These are phyloP conservation scores for Drosophila anomalipes DNA, from an alignment of 2,888 invertebrate genomes.

Conservation along the genomic window DNA sequence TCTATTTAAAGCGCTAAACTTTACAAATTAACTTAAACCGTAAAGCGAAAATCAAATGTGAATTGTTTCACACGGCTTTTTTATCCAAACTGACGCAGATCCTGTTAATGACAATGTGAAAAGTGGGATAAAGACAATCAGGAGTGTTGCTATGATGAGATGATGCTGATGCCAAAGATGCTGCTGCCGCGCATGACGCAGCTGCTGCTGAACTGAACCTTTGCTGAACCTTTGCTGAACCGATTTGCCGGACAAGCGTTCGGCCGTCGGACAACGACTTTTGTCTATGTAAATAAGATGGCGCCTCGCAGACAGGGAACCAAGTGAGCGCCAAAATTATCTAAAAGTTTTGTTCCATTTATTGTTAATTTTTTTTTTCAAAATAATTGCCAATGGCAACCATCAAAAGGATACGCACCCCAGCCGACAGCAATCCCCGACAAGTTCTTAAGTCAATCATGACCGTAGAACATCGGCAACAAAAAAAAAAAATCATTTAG, in stretches of 20 bases:
- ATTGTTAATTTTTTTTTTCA: conserved; percentile 69
- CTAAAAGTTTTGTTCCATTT: conserved; percentile 66
- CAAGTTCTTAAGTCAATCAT: background rate
- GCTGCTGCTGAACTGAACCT: conserved; percentile 33
- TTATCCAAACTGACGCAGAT: conserved; percentile 1
- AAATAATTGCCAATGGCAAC: conserved; percentile 65
- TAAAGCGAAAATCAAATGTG: conserved; percentile 59
- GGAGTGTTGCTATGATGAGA: conserved; percentile 1
- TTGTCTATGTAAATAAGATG: conserved; percentile 67
- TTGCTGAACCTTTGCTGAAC: background rate
- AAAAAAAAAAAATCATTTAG: background rate
- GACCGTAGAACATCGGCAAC: background rate
- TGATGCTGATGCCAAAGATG: conserved; percentile 7
- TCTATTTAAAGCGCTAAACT: conserved; percentile 26
- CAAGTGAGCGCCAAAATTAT: conserved; percentile 54
- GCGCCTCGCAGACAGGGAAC: conserved; percentile 39
- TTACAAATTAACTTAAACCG: conserved; percentile 53
- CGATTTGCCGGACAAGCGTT: conserved; percentile 20
- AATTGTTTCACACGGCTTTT: background rate
- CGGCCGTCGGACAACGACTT: conserved; percentile 24
- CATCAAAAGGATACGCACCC: conserved; percentile 21
- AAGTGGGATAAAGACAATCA: conserved; percentile 15
- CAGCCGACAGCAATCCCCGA: background rate
- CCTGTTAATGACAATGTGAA: conserved; percentile 24
- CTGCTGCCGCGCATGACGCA: conserved; percentile 57